Evolutionary conservation across 1,140 invertebrate species (phyloP).

Genomic region (Teleogryllus occipitalis): DNA sequence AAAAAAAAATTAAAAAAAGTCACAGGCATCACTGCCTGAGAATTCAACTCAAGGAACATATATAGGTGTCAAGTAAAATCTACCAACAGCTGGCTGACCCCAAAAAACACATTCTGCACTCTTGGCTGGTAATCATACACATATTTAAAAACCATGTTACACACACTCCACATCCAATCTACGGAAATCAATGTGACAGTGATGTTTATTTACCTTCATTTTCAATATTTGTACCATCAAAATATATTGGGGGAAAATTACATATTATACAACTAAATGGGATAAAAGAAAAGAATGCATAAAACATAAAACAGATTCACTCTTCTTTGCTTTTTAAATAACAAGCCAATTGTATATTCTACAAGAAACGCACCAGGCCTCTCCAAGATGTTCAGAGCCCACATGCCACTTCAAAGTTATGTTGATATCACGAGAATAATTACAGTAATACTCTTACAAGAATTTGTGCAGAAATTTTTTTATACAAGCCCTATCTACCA

Average conservation of each 20-base stretch:
- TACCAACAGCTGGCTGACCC: constrained; percentile 30
- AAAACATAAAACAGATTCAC: constrained; percentile 1
- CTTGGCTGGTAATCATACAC: constrained; percentile 26
- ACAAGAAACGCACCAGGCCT: neutral
- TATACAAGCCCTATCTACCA: constrained; percentile 13
- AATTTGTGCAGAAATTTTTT: constrained; percentile 9
- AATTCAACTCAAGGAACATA: constrained; percentile 6
- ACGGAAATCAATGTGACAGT: neutral
- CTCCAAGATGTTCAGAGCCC: neutral
- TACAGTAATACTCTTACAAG: constrained; percentile 5
- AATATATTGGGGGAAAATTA: neutral
- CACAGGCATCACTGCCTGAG: constrained; percentile 3
- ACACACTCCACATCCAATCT: constrained; percentile 1
- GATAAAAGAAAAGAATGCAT: neutral
- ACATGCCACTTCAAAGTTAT: neutral
- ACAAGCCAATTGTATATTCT: neutral
- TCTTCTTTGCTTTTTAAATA: neutral
- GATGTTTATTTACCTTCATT: neutral
- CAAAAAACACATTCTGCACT: constrained; percentile 35
- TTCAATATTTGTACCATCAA: neutral
- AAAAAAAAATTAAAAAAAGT: constrained; percentile 12
- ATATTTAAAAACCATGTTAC: neutral
- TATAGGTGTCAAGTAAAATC: constrained; percentile 12
- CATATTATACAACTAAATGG: neutral
- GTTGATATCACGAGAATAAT: neutral